Conservation (phyloP, 2,888 invertebrate species). For the Cantharis nigra region DNA sequence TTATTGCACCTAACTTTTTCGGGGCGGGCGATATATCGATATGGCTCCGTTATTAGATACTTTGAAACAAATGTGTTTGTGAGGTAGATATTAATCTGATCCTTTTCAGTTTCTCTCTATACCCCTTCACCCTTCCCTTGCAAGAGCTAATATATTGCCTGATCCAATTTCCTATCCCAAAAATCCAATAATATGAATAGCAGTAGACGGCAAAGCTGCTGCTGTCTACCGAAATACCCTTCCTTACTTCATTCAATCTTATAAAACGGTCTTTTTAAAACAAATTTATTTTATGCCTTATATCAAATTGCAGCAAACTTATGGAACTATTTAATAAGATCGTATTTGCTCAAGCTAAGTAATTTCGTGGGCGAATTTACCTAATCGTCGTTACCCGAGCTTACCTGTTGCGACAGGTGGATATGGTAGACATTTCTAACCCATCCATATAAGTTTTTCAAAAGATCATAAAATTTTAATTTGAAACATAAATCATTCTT, state of each 20-base stretch:
- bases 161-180: slow-evolving; percentile 39
- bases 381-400: not conserved
- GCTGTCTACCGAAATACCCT: slow-evolving; percentile 27
- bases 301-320: not conserved
- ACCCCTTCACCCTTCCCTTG: slow-evolving; percentile 25
- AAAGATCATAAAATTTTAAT: not conserved
- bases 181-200: slow-evolving; percentile 36
- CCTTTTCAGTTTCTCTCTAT: slow-evolving; percentile 29
- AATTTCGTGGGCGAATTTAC: not conserved
- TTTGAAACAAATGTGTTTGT: slow-evolving; percentile 50
- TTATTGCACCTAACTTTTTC: not conserved
- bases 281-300: slow-evolving; percentile 15
- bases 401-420: not conserved
- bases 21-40: slow-evolving; percentile 20
- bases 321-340: not conserved
- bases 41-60: slow-evolving; percentile 26
- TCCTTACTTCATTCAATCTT: slow-evolving; percentile 28
- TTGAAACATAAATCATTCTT: not conserved
- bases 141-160: slow-evolving; percentile 34
- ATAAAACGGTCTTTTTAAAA: slow-evolving; percentile 27
- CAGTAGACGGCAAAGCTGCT: slow-evolving; percentile 29
- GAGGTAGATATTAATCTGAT: slow-evolving; percentile 48
- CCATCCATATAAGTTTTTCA: not conserved
- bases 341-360: not conserved
- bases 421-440: not conserved